Percentiles rank a stretch among this genome's conserved stretches.
Conservation (phyloP, 2,888 invertebrate species). For the Tachina lurida region DNA sequence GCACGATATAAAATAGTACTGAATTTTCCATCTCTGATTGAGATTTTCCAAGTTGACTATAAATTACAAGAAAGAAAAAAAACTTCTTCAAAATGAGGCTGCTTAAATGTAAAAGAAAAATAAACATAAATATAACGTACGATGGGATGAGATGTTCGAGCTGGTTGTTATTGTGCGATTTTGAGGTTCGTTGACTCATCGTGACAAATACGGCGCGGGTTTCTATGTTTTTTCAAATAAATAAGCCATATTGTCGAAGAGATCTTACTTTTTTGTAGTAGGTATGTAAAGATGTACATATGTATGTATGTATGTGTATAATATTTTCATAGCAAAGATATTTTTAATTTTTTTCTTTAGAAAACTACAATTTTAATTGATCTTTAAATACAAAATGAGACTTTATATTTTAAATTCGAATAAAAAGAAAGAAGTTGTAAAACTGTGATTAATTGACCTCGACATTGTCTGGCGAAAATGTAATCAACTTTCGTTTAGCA, state of each 20-base stretch:
- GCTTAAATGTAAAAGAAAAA: constrained; percentile 36
- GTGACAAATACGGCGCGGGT: constrained; percentile 55
- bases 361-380: constrained; percentile 46
- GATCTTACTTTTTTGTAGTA: background rate
- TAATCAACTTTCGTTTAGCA: constrained; percentile 30
- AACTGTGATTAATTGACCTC: constrained; percentile 70
- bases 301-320: background rate
- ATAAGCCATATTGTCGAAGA: background rate
- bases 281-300: background rate
- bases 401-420: background rate
- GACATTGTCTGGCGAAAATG: constrained; percentile 62
- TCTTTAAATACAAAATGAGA: constrained; percentile 31
- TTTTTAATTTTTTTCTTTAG: background rate
- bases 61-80: constrained; percentile 7
- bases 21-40: background rate
- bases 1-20: too few relatives aligned
- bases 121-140: constrained; percentile 5
- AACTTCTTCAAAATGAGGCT: constrained; percentile 30
- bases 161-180: constrained; percentile 19
- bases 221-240: background rate
- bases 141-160: background rate
- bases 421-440: constrained; percentile 3
- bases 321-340: background rate
- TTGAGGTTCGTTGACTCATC: constrained; percentile 71
- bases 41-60: constrained; percentile 31